Evolutionary conservation across 2,888 invertebrate genomes (phyloP), one percentile per base, ranked within the genome.

Genomic region (Lasioglossum lativentre): DNA sequence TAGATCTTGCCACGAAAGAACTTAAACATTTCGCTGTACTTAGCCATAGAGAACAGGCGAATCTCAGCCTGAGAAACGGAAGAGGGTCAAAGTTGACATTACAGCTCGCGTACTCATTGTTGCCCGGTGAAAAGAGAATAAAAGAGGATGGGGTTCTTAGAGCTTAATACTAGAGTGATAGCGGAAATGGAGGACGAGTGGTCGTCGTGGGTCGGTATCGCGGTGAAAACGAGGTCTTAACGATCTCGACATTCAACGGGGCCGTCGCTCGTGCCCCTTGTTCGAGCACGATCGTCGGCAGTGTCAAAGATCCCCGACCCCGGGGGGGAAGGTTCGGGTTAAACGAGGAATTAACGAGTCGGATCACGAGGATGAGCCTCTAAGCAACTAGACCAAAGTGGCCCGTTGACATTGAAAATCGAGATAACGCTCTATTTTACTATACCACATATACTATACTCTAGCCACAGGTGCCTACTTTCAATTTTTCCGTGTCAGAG

Each of bases 301-400:
- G 76, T 89, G 79, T 90, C 86, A 79, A 80, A 85, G 88, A 83
- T 88, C 85, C 75, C 10, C 80, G 86, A 90, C 80, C 82, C 80
- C 52, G 66, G 34, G 34, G n/a, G 63, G 70, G 73, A 79, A 73
- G 82, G 80, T 74, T 83, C 83, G 66, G 82, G 80, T 82, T 86
- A 86, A 89, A 88, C n/a, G 81, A 79, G 52, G 86, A 75, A 86
- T 85, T 86, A 89, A 78, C 76, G 78, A 63, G 63, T 79, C 86
- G 78, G 45, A 66, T 19, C 59, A 40, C 30, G 63, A 27, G 63
- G 63, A 30, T 30, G 27, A 63, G 63, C 16, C 63, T 14, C 63
- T 4, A n/a, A 27, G 27, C 27, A 27, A 27, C 59, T n/a, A 27
- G 59, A 14, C 1, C 27, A 27, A 27, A 27, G 59, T 27, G 59